phyloP scores from a whole-genome alignment of 2,888 invertebrate species.

The Teinopalpus imperialis region DNA sequence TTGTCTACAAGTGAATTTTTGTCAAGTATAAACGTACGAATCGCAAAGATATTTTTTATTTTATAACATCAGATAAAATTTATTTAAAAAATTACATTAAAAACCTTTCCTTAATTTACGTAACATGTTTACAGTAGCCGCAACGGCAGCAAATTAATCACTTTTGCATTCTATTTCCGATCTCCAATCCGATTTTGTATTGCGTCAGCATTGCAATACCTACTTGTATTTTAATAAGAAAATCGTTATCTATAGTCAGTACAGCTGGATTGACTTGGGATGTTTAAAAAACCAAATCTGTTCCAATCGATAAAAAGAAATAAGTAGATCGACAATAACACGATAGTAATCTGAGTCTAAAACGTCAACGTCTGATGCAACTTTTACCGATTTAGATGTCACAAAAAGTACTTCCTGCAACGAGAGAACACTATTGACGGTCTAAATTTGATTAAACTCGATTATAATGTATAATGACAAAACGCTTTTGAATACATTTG shows the following conservation, averaged over 20 bases:
- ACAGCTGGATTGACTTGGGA: background rate
- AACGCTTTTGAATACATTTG: constrained; percentile 12
- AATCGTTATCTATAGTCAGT: constrained; percentile 7
- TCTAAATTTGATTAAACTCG: constrained; percentile 10
- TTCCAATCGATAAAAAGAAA: background rate
- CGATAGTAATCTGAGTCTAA: constrained; percentile 12
- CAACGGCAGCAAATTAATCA: background rate
- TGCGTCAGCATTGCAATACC: constrained; percentile 1
- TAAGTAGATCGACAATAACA: constrained; percentile 5
- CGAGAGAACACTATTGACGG: constrained; percentile 6
- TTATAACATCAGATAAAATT: background rate
- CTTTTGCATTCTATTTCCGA: background rate
- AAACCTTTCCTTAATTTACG: background rate
- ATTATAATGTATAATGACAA: constrained; percentile 12
- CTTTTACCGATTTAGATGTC: constrained; percentile 57
- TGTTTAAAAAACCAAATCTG: constrained; percentile 5
- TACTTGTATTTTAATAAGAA: background rate
- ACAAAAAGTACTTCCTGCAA: constrained; percentile 21
- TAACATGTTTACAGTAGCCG: background rate
- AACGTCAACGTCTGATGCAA: constrained; percentile 48
- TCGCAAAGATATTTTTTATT: no score
- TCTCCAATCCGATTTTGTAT: background rate
- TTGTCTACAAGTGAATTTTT: no score
- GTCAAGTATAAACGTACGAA: no score
- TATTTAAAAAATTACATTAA: background rate